phyloP scores from a whole-genome alignment of 2,888 invertebrate species.

The Stratiomys singularior region DNA sequence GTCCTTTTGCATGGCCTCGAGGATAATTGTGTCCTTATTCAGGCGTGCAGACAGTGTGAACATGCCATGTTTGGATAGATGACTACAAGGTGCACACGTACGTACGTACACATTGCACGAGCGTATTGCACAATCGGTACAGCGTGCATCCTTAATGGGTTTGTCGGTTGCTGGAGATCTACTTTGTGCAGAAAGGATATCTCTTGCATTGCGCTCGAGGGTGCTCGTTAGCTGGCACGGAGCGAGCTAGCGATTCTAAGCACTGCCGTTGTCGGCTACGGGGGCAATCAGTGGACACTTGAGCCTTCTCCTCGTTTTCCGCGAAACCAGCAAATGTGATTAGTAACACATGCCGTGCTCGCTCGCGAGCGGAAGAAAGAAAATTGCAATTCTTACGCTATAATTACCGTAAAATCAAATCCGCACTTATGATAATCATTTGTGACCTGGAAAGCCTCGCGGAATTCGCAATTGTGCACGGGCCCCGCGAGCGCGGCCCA shows the following conservation, averaged over 20 bases:
- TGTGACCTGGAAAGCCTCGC: constrained; percentile 25
- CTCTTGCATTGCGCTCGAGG: constrained; percentile 13
- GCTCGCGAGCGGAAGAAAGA: not conserved
- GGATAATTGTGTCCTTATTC: constrained; percentile 44
- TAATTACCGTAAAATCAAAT: constrained; percentile 17
- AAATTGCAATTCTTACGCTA: not conserved
- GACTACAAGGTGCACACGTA: constrained; percentile 10
- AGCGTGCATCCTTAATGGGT: not conserved
- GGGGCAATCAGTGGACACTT: not conserved
- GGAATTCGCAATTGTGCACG: not conserved
- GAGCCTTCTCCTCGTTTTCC: not conserved
- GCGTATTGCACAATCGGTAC: not conserved
- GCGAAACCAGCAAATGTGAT: not conserved
- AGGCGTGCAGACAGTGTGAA: constrained; percentile 40
- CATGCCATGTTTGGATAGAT: constrained; percentile 43
- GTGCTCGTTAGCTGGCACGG: not conserved
- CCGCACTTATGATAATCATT: constrained; percentile 6
- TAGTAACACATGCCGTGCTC: not conserved
- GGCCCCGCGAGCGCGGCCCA: not conserved
- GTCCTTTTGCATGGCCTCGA: constrained; percentile 35
- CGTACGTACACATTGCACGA: no score
- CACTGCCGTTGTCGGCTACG: not conserved
- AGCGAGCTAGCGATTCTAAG: not conserved
- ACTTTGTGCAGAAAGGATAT: constrained; percentile 23
- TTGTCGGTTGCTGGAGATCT: constrained; percentile 3